A percentile compares a stretch with the other conserved stretches of the same genome.
These are phyloP conservation scores for Brevimyrus niger DNA, from an alignment of 2,113 vertebrate species.

Conservation along the genomic window DNA sequence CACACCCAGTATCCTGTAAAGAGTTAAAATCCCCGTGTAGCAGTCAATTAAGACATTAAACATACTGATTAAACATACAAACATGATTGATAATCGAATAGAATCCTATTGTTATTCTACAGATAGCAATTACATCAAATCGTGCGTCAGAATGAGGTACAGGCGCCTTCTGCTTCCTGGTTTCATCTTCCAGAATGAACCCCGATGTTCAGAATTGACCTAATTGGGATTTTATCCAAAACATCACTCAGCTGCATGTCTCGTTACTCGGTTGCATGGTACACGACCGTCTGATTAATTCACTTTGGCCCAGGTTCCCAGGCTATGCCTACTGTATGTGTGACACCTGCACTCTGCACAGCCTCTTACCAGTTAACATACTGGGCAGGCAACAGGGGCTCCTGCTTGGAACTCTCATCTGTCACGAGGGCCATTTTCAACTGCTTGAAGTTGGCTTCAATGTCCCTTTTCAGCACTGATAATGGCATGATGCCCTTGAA, in stretches of 20 bases:
- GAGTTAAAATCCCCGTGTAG: constrained; percentile 3
- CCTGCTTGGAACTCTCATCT: constrained; percentile 56
- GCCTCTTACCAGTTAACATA: constrained; percentile 60
- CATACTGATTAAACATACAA: background rate
- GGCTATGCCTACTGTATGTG: background rate
- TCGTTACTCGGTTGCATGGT: background rate
- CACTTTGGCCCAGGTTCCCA: background rate
- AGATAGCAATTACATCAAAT: background rate
- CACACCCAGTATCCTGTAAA: constrained; percentile 54
- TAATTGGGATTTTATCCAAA: background rate
- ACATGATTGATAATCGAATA: background rate
- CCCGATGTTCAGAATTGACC: background rate
- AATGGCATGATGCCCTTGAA: constrained; percentile 58
- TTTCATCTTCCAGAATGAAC: background rate
- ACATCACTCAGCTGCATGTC: background rate
- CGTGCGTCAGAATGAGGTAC: background rate
- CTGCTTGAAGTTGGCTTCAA: constrained; percentile 70
- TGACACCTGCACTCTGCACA: background rate
- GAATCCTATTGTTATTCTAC: background rate
- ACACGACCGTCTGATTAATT: background rate
- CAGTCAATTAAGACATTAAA: background rate
- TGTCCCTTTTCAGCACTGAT: constrained; percentile 58
- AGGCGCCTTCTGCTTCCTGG: background rate
- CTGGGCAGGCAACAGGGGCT: constrained; percentile 61
- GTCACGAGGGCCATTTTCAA: constrained; percentile 61